These are phyloP conservation scores for Pelagia noctiluca DNA, from an alignment of 30 jellyfish, hydroid and myxozoan species.

Conservation along the genomic window DNA sequence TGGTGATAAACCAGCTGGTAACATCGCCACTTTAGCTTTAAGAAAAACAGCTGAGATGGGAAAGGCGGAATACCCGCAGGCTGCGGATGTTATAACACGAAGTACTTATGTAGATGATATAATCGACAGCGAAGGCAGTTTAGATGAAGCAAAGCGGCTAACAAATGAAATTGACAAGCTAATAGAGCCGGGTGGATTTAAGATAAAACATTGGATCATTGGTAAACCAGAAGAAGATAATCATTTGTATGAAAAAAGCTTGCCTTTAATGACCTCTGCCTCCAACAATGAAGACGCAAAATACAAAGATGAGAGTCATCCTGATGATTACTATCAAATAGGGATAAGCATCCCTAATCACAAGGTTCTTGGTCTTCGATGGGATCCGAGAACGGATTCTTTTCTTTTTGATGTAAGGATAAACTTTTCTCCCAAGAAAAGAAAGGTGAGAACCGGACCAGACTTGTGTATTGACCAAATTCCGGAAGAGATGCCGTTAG, in stretches of 20 bases:
- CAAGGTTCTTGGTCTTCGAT: slow-evolving; percentile 47
- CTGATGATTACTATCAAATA: background rate
- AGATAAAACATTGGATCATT: slow-evolving; percentile 5
- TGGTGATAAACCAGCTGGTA: slow-evolving; percentile 50
- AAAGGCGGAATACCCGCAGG: slow-evolving; percentile 26
- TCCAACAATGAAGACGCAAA: too few species aligned
- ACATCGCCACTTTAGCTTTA: background rate
- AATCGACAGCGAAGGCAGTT: background rate
- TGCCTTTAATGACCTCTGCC: too few species aligned
- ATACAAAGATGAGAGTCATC: too few species aligned
- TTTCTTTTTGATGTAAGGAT: background rate
- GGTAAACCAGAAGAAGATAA: too few species aligned
- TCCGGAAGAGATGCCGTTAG: background rate
- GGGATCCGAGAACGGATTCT: slow-evolving; percentile 23
- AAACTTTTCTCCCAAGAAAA: background rate
- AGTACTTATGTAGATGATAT: slow-evolving; percentile 57
- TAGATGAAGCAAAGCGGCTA: slow-evolving; percentile 3
- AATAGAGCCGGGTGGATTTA: slow-evolving; percentile 33
- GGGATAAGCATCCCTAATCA: background rate
- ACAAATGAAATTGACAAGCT: slow-evolving; percentile 10
- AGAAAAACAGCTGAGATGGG: slow-evolving; percentile 30
- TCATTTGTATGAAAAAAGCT: too few species aligned
- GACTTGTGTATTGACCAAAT: background rate
- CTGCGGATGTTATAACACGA: background rate
- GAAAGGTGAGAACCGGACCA: background rate